phyloP scores from a whole-genome alignment of 2,113 vertebrate genomes.

The Tragelaphus buxtoni region DNA sequence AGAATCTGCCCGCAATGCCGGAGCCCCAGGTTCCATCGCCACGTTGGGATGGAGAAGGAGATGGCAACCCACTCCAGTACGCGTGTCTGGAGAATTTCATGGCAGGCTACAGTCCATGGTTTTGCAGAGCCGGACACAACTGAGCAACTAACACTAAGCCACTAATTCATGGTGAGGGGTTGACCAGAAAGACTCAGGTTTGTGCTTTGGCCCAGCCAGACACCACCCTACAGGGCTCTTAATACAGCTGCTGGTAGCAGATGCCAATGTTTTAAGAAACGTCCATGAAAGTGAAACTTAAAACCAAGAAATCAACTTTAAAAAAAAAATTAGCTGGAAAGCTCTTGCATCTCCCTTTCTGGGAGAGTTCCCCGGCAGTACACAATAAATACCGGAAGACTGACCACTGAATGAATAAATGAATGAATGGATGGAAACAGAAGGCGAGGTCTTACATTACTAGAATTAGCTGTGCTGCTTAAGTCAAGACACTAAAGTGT shows the following conservation, averaged over 20 bases:
- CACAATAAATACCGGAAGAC: not conserved
- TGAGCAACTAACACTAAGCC: not conserved
- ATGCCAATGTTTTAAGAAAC: not conserved
- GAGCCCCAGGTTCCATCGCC: not conserved
- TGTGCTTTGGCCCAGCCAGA: accelerated
- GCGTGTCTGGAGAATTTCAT: not conserved
- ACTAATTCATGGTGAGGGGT: not conserved
- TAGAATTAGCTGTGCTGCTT: not conserved
- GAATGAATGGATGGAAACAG: not conserved
- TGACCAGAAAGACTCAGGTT: not conserved
- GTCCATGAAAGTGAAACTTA: not conserved
- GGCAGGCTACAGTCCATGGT: not conserved
- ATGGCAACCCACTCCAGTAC: not conserved
- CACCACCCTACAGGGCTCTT: not conserved
- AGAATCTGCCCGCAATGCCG: not conserved
- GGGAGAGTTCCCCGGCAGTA: not conserved
- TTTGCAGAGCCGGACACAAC: not conserved
- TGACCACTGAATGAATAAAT: not conserved
- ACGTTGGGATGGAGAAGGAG: not conserved
- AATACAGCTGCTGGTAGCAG: not conserved
- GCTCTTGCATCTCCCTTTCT: not conserved
- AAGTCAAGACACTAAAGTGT: not conserved
- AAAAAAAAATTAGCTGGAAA: not conserved
- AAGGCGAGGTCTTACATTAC: not conserved
- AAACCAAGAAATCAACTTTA: not conserved